Evolutionary conservation across 2,888 invertebrate genomes (phyloP).

Genomic region (Caenorhabditis zanzibari): DNA sequence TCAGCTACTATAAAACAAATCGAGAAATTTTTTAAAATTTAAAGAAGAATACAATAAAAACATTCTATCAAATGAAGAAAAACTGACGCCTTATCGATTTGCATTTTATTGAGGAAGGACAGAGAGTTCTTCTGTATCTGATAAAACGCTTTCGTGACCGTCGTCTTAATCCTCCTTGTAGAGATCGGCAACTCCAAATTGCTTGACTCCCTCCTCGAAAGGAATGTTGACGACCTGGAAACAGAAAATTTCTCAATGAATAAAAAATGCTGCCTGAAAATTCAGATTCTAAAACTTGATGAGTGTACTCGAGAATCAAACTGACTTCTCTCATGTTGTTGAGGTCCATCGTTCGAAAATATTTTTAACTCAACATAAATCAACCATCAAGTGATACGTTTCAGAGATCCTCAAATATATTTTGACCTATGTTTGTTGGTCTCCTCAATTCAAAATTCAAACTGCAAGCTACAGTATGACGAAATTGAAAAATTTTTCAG

Average conservation of each 20-base stretch:
- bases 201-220: slow-evolving; percentile 82
- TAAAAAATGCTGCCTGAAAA: too few relatives aligned
- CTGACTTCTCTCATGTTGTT: too few relatives aligned
- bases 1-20: slow-evolving; percentile 57
- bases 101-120: slow-evolving; percentile 36
- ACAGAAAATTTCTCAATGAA: not conserved
- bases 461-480: too few relatives aligned
- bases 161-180: slow-evolving; percentile 80
- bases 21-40: slow-evolving; percentile 43
- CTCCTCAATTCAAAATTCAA: too few relatives aligned
- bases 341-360: too few relatives aligned
- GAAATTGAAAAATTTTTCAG: too few relatives aligned
- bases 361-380: too few relatives aligned
- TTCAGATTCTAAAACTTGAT: not conserved
- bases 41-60: slow-evolving; percentile 59
- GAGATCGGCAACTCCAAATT: slow-evolving; percentile 82
- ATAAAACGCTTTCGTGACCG: slow-evolving; percentile 29
- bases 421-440: too few relatives aligned
- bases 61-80: slow-evolving; percentile 45
- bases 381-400: too few relatives aligned
- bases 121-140: slow-evolving; percentile 31
- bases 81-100: slow-evolving; percentile 28
- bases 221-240: slow-evolving; percentile 80
- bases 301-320: too few relatives aligned
- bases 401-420: too few relatives aligned